Conservation (phyloP, 2,113 vertebrate genomes). For the Rhadina sibilatrix region DNA sequence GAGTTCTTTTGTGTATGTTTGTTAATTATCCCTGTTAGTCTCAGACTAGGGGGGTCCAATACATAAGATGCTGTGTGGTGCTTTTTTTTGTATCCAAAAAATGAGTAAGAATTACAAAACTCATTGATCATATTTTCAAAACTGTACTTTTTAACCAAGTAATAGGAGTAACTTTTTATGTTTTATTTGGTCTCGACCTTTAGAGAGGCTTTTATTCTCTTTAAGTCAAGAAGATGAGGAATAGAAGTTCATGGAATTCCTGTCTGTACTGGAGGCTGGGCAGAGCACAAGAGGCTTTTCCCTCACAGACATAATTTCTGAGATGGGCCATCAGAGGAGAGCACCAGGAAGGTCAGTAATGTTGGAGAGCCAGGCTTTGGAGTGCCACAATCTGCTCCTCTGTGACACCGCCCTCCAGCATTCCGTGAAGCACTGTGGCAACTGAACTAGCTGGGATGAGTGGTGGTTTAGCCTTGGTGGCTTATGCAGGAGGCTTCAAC, state of each 20-base stretch:
- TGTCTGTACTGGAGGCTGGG: background rate
- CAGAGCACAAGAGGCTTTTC: background rate
- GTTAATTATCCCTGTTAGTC: background rate
- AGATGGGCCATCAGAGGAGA: background rate
- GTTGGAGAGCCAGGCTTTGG: background rate
- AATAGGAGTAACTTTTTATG: background rate
- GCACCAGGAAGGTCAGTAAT: background rate
- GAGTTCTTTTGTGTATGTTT: background rate
- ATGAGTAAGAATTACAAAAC: background rate
- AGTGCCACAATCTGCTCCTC: background rate
- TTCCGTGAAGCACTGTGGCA: background rate
- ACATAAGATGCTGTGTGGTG: background rate
- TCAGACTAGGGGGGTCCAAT: background rate
- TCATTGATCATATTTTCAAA: background rate
- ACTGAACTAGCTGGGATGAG: background rate
- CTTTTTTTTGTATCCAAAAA: background rate
- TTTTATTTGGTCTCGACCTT: background rate
- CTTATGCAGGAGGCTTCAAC: background rate
- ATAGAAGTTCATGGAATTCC: background rate
- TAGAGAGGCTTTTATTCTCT: background rate
- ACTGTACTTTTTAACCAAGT: background rate
- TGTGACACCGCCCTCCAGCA: background rate
- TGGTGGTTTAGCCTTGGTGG: background rate
- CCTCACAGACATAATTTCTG: rapidly evolving
- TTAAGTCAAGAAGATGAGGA: background rate